These are phyloP conservation scores for Idaea biselata DNA, from an alignment of 2,888 invertebrate species.

Conservation along the genomic window DNA sequence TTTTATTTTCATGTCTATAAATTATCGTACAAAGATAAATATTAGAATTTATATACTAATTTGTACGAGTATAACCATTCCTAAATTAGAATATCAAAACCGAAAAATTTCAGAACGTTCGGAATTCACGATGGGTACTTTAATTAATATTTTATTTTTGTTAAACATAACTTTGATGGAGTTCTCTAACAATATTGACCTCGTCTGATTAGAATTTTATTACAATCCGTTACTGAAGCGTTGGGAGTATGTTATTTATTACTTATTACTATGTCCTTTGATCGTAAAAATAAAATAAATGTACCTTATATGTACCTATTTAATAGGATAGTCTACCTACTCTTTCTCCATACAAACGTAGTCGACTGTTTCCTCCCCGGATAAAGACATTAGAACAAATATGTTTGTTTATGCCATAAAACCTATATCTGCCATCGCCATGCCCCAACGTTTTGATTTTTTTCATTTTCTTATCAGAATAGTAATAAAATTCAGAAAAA, in stretches of 20 bases:
- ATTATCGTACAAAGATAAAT: too few relatives aligned
- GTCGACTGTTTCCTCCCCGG: too few relatives aligned
- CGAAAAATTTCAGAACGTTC: slow-evolving; percentile 23
- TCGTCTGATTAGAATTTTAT: background rate
- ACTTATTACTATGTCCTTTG: background rate
- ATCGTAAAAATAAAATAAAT: background rate
- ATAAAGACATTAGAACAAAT: too few relatives aligned
- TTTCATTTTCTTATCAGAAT: too few relatives aligned
- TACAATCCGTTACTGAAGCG: background rate
- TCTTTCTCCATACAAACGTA: too few relatives aligned
- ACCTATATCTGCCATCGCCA: too few relatives aligned
- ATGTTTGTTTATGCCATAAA: too few relatives aligned
- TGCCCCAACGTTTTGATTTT: too few relatives aligned
- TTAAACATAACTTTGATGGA: slow-evolving; percentile 25
- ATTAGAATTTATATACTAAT: too few relatives aligned
- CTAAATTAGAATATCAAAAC: slow-evolving; percentile 25
- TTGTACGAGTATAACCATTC: slow-evolving; percentile 9
- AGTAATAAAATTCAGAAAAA: too few relatives aligned
- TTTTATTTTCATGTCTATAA: too few relatives aligned
- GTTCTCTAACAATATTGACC: slow-evolving; percentile 12
- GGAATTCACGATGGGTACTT: slow-evolving; percentile 24
- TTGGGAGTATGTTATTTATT: background rate
- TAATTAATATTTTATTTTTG: slow-evolving; percentile 31
- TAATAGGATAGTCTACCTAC: too few relatives aligned
- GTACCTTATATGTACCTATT: background rate